Evolutionary conservation across 2,888 invertebrate species (phyloP), one percentile per base, ranked within the genome.

Genomic region (Patella depressa): DNA sequence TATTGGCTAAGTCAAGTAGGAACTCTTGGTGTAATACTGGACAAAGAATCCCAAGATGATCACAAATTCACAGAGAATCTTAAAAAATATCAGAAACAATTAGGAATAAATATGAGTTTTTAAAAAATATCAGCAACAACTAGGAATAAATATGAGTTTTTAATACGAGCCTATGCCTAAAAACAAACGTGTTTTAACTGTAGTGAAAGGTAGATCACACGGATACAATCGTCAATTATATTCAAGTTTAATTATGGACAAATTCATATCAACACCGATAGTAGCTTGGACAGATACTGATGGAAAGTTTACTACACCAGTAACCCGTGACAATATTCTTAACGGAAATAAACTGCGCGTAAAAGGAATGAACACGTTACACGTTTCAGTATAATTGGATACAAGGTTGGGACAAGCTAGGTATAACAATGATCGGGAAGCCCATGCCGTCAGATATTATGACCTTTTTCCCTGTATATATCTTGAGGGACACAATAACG

Each of bases 241-340:
- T 65, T 19, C 19, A 12, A 19, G 19, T 11, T 65, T 65, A 19
- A 19, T 65, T 11, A 7, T 65, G 65, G 65, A 65, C 12, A 2
- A 19, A 65, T 65, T 65, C 12, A 65, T 65, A 12, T 9, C n/a
- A 65, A 65, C 65, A 65, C 19, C n/a, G n/a, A 24, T 65, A 19
- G 24, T 65, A 19, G 65, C 65, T 65, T 65, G 65, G 65, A 65
- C 3, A 14, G 65, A 65, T 14, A 65, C 65, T 65, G 65, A 65
- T 65, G 65, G 19, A 0, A 65, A 65, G 19, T 65, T 65, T 65
- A 65, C 65, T 24, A 65, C 19, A 12, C 65, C 65, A 19, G 65
- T 65, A 12, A 65, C 65, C 24, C n/a, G 12, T 19, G 65, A 65
- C 12, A 65, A 65, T 65, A 65, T 65, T 19, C 7, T 65, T 65